Evolutionary conservation across 2,797 vertebrate species (phyloP).

Genomic region (Megaceryle alcyon): DNA sequence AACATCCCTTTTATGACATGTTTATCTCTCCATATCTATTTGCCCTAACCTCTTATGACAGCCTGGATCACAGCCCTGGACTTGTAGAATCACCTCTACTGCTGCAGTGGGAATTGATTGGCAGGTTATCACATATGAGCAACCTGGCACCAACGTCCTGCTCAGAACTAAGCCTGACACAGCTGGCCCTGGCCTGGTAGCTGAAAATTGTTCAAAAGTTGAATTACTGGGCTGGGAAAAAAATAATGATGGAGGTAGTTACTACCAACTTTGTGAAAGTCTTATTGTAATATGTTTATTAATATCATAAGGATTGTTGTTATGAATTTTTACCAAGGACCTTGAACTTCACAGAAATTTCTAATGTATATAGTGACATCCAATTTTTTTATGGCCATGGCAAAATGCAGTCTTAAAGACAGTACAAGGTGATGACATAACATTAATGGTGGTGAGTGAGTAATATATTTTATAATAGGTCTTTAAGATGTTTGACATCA

Average conservation of each 20-base stretch:
- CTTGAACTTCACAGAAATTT: neutral
- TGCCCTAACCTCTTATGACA: conserved; percentile 39
- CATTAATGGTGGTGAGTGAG: neutral
- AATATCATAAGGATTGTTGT: neutral
- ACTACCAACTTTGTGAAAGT: neutral
- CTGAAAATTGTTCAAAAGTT: neutral
- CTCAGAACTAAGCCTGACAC: neutral
- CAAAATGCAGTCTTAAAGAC: neutral
- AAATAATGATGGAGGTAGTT: neutral
- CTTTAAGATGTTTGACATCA: neutral
- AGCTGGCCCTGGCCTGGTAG: neutral
- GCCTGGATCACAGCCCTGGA: neutral
- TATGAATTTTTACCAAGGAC: neutral
- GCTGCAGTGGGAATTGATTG: conserved; percentile 2
- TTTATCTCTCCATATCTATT: conserved; percentile 34
- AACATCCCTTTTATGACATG: neutral
- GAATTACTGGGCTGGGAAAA: neutral
- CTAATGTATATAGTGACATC: neutral
- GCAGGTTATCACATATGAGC: neutral
- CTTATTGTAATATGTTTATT: neutral
- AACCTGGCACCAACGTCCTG: neutral
- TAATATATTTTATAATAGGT: neutral
- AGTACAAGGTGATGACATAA: neutral
- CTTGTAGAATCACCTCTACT: neutral
- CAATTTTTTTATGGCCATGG: neutral